A percentile compares a stretch with the other conserved stretches of the same genome.
These are phyloP conservation scores for Sinocyclocheilus grahami DNA, from an alignment of 2,113 vertebrate species.

Conservation along the genomic window DNA sequence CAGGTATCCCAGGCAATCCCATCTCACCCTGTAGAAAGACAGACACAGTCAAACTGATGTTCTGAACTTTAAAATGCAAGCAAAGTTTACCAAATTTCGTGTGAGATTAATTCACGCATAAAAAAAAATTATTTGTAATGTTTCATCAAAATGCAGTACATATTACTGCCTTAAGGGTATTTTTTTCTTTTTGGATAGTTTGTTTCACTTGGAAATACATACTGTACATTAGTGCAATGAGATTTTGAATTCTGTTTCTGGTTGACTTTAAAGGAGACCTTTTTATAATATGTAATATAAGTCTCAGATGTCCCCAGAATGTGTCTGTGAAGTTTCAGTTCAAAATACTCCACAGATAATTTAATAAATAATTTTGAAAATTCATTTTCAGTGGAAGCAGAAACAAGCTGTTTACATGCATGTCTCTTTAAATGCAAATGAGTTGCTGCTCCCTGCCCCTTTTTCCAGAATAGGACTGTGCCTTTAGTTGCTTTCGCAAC, in stretches of 20 bases:
- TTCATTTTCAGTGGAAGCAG: too few relatives aligned
- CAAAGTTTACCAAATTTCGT: background rate
- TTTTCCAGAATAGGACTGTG: too few relatives aligned
- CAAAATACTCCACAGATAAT: too few relatives aligned
- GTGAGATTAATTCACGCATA: background rate
- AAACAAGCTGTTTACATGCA: too few relatives aligned
- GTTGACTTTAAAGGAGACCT: background rate
- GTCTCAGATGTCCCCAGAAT: too few relatives aligned
- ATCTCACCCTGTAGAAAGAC: constrained; percentile 79
- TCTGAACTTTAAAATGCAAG: background rate
- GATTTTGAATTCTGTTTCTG: background rate
- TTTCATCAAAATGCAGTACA: background rate
- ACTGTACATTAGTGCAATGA: background rate
- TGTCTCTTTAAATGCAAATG: too few relatives aligned
- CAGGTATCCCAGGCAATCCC: constrained; percentile 81
- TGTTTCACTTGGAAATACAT: background rate
- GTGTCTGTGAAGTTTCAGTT: too few relatives aligned
- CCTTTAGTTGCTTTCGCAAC: too few relatives aligned
- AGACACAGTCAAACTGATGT: background rate
- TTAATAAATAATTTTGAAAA: too few relatives aligned
- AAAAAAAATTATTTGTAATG: background rate
- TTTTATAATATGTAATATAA: too few relatives aligned
- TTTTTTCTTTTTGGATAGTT: background rate
- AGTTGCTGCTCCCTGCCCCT: too few relatives aligned
- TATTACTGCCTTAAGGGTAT: too few relatives aligned